Conservation (phyloP, 2,113 vertebrate genomes). For the Uropsilus gracilis region DNA sequence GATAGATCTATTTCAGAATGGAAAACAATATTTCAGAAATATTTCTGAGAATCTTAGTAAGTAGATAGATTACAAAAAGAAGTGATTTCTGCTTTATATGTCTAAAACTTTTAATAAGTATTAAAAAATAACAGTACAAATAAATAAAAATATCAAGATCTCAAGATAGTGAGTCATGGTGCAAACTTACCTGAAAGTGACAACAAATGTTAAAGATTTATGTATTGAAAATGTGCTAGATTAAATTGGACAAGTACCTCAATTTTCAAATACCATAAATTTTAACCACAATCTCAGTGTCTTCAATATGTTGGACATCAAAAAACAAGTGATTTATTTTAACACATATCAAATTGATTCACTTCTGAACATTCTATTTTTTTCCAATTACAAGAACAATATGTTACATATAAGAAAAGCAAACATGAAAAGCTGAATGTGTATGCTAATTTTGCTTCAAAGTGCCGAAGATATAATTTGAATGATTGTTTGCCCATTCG, state of each 20-base stretch:
- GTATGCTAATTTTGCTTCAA: neutral
- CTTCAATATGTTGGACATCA: constrained; percentile 30
- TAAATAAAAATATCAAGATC: neutral
- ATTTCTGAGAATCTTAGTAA: no score
- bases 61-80: no score
- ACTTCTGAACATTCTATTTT: neutral
- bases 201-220: neutral
- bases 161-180: neutral
- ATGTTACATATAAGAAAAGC: neutral
- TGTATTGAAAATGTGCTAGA: neutral
- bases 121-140: no score
- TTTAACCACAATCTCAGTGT: constrained; percentile 1
- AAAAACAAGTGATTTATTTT: neutral
- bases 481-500: neutral
- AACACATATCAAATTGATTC: neutral
- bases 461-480: neutral
- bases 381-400: neutral
- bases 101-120: no score
- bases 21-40: no score
- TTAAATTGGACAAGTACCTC: neutral
- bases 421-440: neutral
- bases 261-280: constrained; percentile 16
- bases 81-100: no score
- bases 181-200: neutral
- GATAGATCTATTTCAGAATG: neutral